Percentiles rank a stretch among this genome's conserved stretches.
These are phyloP conservation scores for Clusia tigrina DNA, from an alignment of 2,888 invertebrate genomes.

Conservation along the genomic window DNA sequence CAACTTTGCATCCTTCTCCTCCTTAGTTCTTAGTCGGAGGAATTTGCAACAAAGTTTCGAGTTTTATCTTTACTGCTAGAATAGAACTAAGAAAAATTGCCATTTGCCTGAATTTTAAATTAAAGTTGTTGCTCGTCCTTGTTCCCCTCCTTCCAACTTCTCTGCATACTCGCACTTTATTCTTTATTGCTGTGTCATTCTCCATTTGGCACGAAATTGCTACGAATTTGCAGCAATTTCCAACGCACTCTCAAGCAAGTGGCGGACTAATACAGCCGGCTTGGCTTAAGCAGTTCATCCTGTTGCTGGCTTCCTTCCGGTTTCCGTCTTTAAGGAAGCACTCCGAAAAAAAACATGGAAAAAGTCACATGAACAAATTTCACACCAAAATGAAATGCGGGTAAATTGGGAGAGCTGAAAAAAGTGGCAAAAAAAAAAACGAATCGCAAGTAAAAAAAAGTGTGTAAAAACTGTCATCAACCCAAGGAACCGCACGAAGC, in stretches of 20 bases:
- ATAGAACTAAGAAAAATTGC: too few species aligned
- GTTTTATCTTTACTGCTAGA: too few species aligned
- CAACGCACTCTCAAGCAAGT: not conserved
- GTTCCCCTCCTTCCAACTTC: too few species aligned
- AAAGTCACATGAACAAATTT: conserved; percentile 1
- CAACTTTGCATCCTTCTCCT: too few species aligned
- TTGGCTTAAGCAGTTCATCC: conserved; percentile 20
- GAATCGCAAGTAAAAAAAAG: not conserved
- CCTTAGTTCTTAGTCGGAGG: too few species aligned
- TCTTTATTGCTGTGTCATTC: too few species aligned
- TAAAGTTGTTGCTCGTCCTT: too few species aligned
- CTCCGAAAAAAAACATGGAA: conserved; percentile 10
- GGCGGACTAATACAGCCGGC: not conserved
- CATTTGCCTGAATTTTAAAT: too few species aligned
- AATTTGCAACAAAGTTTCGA: too few species aligned
- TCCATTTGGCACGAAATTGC: not conserved
- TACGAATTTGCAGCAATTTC: conserved; percentile 8
- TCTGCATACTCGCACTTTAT: too few species aligned
- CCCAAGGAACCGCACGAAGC: conserved; percentile 29
- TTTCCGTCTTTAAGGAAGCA: conserved; percentile 18
- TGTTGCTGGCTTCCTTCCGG: conserved; percentile 29
- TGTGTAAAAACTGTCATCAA: conserved; percentile 3
- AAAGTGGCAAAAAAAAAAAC: not conserved
- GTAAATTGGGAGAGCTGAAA: not conserved
- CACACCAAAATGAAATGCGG: not conserved